Percentiles rank a stretch among this genome's conserved stretches.
Conservation (phyloP, 2,113 vertebrate species). For the Bothrops jararaca region DNA sequence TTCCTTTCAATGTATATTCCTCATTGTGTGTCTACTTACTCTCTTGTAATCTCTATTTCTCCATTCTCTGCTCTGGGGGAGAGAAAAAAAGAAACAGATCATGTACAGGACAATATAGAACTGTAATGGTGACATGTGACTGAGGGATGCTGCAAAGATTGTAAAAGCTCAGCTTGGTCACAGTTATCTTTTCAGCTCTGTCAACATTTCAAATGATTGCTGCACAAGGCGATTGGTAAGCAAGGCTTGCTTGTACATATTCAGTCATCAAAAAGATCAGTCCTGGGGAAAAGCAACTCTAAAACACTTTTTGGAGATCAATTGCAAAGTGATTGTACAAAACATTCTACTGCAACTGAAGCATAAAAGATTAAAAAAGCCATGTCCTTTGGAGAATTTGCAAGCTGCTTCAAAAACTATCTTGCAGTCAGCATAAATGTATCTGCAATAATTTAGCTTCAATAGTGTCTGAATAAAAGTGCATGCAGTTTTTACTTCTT, state of each 20-base stretch:
- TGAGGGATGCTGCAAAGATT: not conserved
- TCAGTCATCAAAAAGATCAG: not conserved
- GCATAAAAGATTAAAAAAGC: not conserved
- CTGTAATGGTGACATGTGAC: not conserved
- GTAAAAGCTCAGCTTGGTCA: not conserved
- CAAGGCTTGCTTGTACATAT: not conserved
- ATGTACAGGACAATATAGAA: not conserved
- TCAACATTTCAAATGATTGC: not conserved
- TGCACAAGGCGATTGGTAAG: not conserved
- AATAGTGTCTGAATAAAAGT: not conserved
- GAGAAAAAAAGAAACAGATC: not conserved
- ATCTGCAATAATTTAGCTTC: not conserved
- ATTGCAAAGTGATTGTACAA: not conserved
- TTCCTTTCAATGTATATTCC: not conserved
- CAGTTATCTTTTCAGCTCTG: not conserved
- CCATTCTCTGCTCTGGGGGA: not conserved
- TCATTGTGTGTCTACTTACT: not conserved
- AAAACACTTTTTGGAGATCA: not conserved
- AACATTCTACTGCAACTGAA: not conserved
- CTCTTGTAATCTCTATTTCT: not conserved
- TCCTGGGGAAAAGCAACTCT: not conserved
- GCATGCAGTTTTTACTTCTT: not conserved
- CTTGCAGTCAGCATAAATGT: not conserved
- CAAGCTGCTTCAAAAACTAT: not conserved
- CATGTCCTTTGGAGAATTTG: not conserved